Percentiles rank a stretch among this genome's conserved stretches.
These are phyloP conservation scores for Ophonus ardosiacus DNA, from an alignment of 2,888 invertebrate genomes.

Conservation along the genomic window DNA sequence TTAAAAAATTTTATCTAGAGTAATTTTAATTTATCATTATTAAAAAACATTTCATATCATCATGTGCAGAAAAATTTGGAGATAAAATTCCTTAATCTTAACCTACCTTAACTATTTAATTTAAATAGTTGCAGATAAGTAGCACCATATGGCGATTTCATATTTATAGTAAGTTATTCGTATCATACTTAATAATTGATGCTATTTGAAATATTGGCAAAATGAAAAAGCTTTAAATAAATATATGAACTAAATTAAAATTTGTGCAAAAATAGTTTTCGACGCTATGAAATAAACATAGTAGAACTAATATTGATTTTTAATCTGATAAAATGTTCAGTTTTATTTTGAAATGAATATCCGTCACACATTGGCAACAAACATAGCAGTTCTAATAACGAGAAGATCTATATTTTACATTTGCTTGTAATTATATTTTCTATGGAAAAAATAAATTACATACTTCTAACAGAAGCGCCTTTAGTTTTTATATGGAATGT, in stretches of 20 bases:
- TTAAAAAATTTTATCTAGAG: background rate
- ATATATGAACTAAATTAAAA: conserved; percentile 12
- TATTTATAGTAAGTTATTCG: background rate
- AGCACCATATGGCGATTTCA: background rate
- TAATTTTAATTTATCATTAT: background rate
- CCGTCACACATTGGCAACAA: background rate
- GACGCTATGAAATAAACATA: background rate
- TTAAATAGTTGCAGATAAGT: background rate
- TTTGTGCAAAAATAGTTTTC: background rate
- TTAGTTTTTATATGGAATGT: background rate
- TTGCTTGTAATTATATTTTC: background rate
- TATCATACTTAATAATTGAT: conserved; percentile 1
- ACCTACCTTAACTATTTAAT: background rate
- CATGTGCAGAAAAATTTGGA: background rate
- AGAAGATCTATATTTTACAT: background rate
- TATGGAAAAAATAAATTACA: background rate
- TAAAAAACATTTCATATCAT: background rate
- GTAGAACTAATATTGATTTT: background rate
- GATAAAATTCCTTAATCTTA: too few species aligned
- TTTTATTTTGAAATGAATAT: background rate
- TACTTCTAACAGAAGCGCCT: background rate
- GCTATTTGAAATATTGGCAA: conserved; percentile 21
- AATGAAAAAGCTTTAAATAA: background rate
- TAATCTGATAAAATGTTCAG: background rate
- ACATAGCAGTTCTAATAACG: background rate